Evolutionary conservation across 2,113 vertebrate genomes (phyloP).

Genomic region (Oreotrochilus melanogaster): DNA sequence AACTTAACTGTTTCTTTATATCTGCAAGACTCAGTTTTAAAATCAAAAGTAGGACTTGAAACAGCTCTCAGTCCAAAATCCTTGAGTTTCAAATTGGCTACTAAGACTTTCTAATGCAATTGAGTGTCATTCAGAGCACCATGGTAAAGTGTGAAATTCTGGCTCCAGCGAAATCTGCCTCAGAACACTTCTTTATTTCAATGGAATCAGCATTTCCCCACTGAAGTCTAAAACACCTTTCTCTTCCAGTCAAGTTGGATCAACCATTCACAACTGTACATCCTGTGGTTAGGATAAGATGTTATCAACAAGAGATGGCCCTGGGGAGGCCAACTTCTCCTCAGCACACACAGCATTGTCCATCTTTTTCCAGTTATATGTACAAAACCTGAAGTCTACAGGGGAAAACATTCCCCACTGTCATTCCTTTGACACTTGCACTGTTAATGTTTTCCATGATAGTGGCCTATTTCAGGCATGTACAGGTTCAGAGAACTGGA

Average conservation of each 20-base stretch:
- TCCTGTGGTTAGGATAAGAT: neutral
- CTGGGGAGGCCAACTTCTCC: neutral
- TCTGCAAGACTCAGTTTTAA: neutral
- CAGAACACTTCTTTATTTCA: neutral
- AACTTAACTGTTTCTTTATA: neutral
- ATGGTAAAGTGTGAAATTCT: neutral
- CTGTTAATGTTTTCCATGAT: neutral
- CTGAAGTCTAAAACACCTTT: neutral
- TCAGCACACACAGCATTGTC: neutral
- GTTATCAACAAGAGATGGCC: neutral
- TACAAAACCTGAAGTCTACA: neutral
- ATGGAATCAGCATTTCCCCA: neutral
- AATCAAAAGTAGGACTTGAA: neutral
- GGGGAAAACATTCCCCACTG: neutral
- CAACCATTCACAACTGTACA: neutral
- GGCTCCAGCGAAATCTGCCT: neutral
- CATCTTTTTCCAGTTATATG: neutral
- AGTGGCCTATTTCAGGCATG: neutral
- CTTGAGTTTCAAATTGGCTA: neutral
- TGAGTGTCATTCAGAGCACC: neutral
- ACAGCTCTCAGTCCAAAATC: neutral
- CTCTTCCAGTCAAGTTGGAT: neutral
- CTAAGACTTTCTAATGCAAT: neutral
- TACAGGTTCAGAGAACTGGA: neutral
- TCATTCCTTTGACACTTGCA: neutral